These are phyloP conservation scores for Ochlodes sylvanus DNA, from an alignment of 2,888 invertebrate species.

Conservation along the genomic window DNA sequence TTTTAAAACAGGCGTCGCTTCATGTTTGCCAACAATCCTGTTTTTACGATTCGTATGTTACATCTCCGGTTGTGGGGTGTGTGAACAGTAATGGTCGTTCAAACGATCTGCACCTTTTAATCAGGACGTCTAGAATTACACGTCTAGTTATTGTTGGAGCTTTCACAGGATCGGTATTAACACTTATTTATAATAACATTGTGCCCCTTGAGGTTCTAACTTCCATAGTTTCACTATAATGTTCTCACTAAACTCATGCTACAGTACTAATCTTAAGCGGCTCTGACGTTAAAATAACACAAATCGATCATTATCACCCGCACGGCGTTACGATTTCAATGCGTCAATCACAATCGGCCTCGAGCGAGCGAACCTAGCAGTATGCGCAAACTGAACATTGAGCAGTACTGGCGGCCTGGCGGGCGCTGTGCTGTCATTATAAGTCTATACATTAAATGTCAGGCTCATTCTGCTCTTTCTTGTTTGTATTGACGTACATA, in stretches of 20 bases:
- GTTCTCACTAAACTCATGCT: conserved; percentile 51
- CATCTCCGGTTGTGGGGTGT: conserved; percentile 17
- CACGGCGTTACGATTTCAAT: conserved; percentile 62
- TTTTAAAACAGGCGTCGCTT: conserved; percentile 6
- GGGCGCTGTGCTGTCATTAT: conserved; percentile 58
- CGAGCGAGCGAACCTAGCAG: conserved; percentile 73
- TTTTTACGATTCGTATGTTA: conserved; percentile 13
- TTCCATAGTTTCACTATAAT: conserved; percentile 30
- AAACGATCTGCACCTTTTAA: conserved; percentile 66
- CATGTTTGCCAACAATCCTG: conserved; percentile 10
- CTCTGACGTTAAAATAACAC: conserved; percentile 54
- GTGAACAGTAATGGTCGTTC: conserved; percentile 45
- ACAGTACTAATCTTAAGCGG: conserved; percentile 55
- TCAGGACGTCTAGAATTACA: conserved; percentile 55
- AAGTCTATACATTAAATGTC: conserved; percentile 65
- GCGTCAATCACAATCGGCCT: conserved; percentile 65
- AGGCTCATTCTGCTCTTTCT: conserved; percentile 58
- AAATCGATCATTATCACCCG: conserved; percentile 65
- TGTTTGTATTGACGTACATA: conserved; percentile 80
- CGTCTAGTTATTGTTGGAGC: conserved; percentile 53
- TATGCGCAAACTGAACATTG: conserved; percentile 64
- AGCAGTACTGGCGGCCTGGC: conserved; percentile 67
- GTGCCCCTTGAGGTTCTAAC: conserved; percentile 38
- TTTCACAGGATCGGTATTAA: conserved; percentile 55
- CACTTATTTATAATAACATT: conserved; percentile 57